Percentiles rank a stretch among this genome's conserved stretches.
Evolutionary conservation across 2,113 vertebrate species (phyloP).

Genomic region (Hymenochirus boettgeri): DNA sequence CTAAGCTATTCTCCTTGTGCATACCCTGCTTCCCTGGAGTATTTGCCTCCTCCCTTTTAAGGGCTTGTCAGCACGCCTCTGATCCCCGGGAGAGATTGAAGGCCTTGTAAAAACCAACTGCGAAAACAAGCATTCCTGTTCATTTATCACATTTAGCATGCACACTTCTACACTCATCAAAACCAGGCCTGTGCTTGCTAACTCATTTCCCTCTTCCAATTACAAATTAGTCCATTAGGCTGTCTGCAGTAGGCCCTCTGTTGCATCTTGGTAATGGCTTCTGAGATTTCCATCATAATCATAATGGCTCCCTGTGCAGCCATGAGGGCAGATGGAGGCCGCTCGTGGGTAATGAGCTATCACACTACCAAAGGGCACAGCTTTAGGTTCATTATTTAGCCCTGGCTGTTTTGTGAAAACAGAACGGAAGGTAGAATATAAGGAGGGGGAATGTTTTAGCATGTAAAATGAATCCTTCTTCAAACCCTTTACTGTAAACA

Average conservation of each 20-base stretch:
- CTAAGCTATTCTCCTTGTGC: constrained; percentile 73
- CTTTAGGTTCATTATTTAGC: constrained; percentile 94
- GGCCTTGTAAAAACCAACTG: constrained; percentile 73
- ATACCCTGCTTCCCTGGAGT: constrained; percentile 60
- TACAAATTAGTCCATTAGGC: constrained; percentile 99
- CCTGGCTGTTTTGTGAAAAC: constrained; percentile 75
- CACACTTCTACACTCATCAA: constrained; percentile 84
- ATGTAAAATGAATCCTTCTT: constrained; percentile 77
- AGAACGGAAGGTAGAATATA: constrained; percentile 68
- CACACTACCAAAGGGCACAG: constrained; percentile 93
- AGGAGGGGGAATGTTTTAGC: constrained; percentile 72
- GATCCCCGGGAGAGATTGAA: constrained; percentile 65
- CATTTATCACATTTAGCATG: constrained; percentile 91
- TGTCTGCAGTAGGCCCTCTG: constrained; percentile 92
- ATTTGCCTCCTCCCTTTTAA: constrained; percentile 60
- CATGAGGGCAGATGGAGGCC: constrained; percentile 98
- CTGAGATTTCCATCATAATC: constrained; percentile 99
- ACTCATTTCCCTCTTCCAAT: constrained; percentile 96
- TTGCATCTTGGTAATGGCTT: constrained; percentile 97
- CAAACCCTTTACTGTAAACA: constrained; percentile 72
- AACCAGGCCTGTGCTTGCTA: constrained; percentile 82
- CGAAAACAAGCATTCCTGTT: constrained; percentile 81
- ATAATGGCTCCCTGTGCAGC: constrained; percentile 96
- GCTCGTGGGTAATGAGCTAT: constrained; percentile 98
- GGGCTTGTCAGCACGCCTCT: constrained; percentile 68